Conservation (phyloP, 2,797 vertebrate species). For the Pseudochromis fuscus region DNA sequence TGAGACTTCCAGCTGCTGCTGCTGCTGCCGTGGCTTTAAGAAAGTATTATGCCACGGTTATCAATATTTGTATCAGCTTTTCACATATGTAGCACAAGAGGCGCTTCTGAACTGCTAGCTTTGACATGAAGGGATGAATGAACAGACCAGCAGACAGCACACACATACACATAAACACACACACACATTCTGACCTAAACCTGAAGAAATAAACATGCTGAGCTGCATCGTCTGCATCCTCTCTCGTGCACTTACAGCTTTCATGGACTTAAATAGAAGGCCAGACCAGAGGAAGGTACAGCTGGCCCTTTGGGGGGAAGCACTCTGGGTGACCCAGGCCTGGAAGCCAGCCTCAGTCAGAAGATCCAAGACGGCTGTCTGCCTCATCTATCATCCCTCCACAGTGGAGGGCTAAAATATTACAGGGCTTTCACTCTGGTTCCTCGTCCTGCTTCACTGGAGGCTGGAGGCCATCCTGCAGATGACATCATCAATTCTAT, state of each 20-base stretch:
- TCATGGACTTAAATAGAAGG: slow-evolving; percentile 47
- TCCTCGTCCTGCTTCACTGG: slow-evolving; percentile 43
- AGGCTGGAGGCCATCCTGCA: slow-evolving; percentile 24
- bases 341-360: slow-evolving; percentile 55
- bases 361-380: slow-evolving; percentile 61
- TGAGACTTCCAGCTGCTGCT: too few relatives aligned
- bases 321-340: slow-evolving; percentile 58
- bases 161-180: neutral
- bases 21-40: too few relatives aligned
- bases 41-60: too few relatives aligned
- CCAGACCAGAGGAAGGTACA: slow-evolving; percentile 61
- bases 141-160: neutral
- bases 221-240: slow-evolving; percentile 3
- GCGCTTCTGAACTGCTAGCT: neutral
- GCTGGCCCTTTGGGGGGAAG: slow-evolving; percentile 49
- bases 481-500: slow-evolving; percentile 45
- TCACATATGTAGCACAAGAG: neutral
- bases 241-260: slow-evolving; percentile 15
- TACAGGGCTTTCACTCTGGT: slow-evolving; percentile 36
- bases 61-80: neutral
- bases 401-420: slow-evolving; percentile 42
- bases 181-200: neutral
- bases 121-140: neutral
- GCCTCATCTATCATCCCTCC: slow-evolving; percentile 65
- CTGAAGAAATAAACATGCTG: slow-evolving; percentile 11